A percentile compares a stretch with the other conserved stretches of the same genome.
These are phyloP conservation scores for Ephestia elutella DNA, from an alignment of 1,140 invertebrate species.

Conservation along the genomic window DNA sequence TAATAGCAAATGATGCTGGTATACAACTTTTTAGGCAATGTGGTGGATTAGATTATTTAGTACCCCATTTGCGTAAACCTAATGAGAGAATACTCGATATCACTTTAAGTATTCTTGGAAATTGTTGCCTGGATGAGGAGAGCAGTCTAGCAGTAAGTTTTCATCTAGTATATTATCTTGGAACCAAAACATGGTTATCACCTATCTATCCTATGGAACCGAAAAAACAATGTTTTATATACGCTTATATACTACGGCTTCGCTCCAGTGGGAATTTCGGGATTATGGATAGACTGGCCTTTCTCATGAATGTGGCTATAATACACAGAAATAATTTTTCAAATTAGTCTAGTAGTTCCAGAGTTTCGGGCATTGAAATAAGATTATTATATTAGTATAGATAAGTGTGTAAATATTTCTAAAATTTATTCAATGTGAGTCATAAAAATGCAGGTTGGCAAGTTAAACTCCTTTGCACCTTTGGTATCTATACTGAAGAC, in stretches of 20 bases:
- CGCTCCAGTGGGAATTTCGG: too few relatives aligned
- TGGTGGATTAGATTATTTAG: slow-evolving; percentile 58
- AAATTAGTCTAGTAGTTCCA: neutral
- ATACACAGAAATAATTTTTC: too few relatives aligned
- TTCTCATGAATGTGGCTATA: too few relatives aligned
- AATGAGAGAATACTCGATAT: slow-evolving; percentile 73
- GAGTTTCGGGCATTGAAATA: neutral
- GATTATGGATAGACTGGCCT: too few relatives aligned
- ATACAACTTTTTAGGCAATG: slow-evolving; percentile 61
- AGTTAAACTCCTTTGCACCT: slow-evolving; percentile 53
- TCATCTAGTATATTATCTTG: too few relatives aligned
- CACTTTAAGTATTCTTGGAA: slow-evolving; percentile 76
- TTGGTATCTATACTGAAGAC: slow-evolving; percentile 64
- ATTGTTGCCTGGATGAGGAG: slow-evolving; percentile 74
- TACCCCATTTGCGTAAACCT: slow-evolving; percentile 66
- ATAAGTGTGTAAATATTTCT: too few relatives aligned
- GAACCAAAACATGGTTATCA: too few relatives aligned
- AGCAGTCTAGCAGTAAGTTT: slow-evolving; percentile 51
- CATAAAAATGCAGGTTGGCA: slow-evolving; percentile 51
- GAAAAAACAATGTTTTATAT: too few relatives aligned
- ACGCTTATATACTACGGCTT: too few relatives aligned
- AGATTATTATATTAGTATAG: too few relatives aligned
- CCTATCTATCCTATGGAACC: too few relatives aligned
- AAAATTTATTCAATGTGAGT: too few relatives aligned
- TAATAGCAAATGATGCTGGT: slow-evolving; percentile 54